Percentiles rank a stretch among this genome's conserved stretches.
phyloP scores from a whole-genome alignment of 2,888 invertebrate genomes.

The Cheilosia urbana region DNA sequence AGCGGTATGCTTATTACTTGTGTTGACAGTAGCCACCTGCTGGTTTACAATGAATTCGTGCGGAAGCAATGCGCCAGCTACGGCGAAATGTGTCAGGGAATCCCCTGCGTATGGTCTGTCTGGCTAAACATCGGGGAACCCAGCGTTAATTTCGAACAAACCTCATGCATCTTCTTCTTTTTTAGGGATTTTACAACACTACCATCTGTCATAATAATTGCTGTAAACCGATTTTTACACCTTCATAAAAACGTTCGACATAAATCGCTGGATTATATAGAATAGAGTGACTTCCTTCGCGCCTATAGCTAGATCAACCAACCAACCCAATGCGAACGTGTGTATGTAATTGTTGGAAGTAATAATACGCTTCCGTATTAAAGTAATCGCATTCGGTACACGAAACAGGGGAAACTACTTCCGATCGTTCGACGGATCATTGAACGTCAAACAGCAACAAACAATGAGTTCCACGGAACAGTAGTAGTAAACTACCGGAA shows the following conservation, averaged over 20 bases:
- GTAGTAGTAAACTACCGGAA: constrained; percentile 55
- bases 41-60: constrained; percentile 33
- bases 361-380: constrained; percentile 66
- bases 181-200: constrained; percentile 14
- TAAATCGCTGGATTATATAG: constrained; percentile 38
- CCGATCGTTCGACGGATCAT: constrained; percentile 60
- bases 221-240: constrained; percentile 56
- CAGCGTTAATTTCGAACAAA: constrained; percentile 6
- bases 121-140: constrained; percentile 21
- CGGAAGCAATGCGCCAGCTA: constrained; percentile 49
- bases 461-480: constrained; percentile 38
- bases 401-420: constrained; percentile 56
- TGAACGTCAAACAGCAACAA: constrained; percentile 39
- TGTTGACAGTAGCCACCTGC: constrained; percentile 47
- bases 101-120: not conserved
- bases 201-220: constrained; percentile 59
- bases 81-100: constrained; percentile 21
- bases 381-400: constrained; percentile 60
- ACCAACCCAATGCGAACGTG: constrained; percentile 1
- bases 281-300: constrained; percentile 7
- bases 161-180: constrained; percentile 3
- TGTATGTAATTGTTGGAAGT: constrained; percentile 46
- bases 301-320: not conserved
- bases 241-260: constrained; percentile 46
- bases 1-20: constrained; percentile 23